Base-by-base conservation (phyloP, 37 sponge, comb jelly and placozoan species). In the Mnemiopsis leidyi region DNA sequence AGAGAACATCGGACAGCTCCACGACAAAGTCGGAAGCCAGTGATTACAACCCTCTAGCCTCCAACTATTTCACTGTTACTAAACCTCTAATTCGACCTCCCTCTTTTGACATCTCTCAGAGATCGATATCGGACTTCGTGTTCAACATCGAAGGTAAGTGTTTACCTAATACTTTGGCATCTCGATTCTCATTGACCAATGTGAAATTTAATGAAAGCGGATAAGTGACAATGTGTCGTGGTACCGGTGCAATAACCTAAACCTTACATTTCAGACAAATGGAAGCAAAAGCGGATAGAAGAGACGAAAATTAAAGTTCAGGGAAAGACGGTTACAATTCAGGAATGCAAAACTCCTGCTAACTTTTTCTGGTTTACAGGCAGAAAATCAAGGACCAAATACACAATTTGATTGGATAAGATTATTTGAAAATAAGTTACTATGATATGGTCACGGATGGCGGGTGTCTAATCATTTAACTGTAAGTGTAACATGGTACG, bases 111-210 rank as follows among this genome's bases (percentile, higher is more conserved):
- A 85, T 85, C 31, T 85, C 90, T 3, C 33, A 85, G 3, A 85
- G 61, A 85, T 37, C 90, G 13, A 38, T 85, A 9, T 85, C 90
- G 48, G 61, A 85, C 61, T 85, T 39, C 35, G 61, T 38, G 2
- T 85, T 85, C 48, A 35, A 85, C 39, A 85, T 85, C 30, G 90
- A 85, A 39, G 90, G 61, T 39, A 33, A n/a, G n/a, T n/a, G n/a
- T n/a, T n/a, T n/a, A n/a, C n/a, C n/a, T n/a, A n/a, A n/a, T n/a
- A n/a, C n/a, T n/a, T n/a, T n/a, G n/a, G n/a, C n/a, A n/a, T n/a
- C n/a, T n/a, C n/a, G n/a, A n/a, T n/a, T n/a, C n/a, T n/a, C n/a
- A n/a, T n/a, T n/a, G n/a, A n/a, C n/a, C n/a, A n/a, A n/a, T n/a
- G n/a, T n/a, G n/a, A n/a, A n/a, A n/a, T n/a, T n/a, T n/a, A n/a